A percentile compares a stretch with the other conserved stretches of the same genome.
These are phyloP conservation scores for Stenichneumon culpator DNA, from an alignment of 2,888 invertebrate genomes.

Conservation along the genomic window DNA sequence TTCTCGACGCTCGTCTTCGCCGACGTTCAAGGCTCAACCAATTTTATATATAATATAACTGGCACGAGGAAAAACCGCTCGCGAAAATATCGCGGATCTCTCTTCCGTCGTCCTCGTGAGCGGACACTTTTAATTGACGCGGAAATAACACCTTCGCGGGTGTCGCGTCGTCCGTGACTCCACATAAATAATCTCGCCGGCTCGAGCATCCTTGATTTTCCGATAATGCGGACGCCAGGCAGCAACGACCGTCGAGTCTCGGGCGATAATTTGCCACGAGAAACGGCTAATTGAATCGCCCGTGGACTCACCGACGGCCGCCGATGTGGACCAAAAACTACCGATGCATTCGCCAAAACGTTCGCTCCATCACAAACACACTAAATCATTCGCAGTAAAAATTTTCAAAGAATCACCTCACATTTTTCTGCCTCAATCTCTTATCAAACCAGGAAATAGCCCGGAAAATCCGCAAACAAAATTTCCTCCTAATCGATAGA, in stretches of 20 bases:
- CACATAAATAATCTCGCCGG: constrained; percentile 29
- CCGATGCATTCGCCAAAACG: not conserved
- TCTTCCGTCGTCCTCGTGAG: not conserved
- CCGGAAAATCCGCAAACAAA: constrained; percentile 33
- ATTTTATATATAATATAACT: not conserved
- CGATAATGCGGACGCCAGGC: constrained; percentile 11
- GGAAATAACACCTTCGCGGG: constrained; percentile 13
- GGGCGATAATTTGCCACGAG: constrained; percentile 30
- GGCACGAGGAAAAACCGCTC: not conserved
- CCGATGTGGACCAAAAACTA: not conserved
- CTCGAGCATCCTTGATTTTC: constrained; percentile 32
- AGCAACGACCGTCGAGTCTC: not conserved
- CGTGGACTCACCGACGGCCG: not conserved
- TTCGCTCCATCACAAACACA: not conserved
- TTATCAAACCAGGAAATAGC: not conserved
- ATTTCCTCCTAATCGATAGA: constrained; percentile 43
- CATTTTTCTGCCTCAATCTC: not conserved
- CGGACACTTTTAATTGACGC: constrained; percentile 34
- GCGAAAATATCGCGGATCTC: not conserved
- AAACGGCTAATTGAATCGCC: constrained; percentile 34
- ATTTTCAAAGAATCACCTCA: constrained; percentile 17
- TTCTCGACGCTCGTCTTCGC: constrained; percentile 29
- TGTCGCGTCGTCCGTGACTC: not conserved
- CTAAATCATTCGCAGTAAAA: not conserved
- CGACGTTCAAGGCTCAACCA: not conserved